Percentiles rank a stretch among this genome's conserved stretches.
Evolutionary conservation across 2,888 invertebrate species (phyloP).

Genomic region (Ganaspis brasiliensis): DNA sequence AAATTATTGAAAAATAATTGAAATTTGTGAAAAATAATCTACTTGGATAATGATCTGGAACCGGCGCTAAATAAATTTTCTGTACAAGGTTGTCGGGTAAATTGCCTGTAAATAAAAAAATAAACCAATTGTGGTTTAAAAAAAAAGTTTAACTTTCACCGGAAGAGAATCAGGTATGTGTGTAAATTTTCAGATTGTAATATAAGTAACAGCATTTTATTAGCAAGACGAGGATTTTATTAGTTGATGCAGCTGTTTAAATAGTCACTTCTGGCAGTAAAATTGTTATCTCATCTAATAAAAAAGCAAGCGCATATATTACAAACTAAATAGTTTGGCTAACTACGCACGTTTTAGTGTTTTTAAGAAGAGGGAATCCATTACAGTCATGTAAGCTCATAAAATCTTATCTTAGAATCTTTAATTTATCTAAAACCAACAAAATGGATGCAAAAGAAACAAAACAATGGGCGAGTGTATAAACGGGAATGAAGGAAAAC

Average conservation of each 20-base stretch:
- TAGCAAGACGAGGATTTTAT: neutral
- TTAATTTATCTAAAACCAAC: conserved; percentile 9
- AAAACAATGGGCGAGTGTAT: neutral
- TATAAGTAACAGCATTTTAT: conserved; percentile 1
- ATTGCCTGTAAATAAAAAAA: too few relatives aligned
- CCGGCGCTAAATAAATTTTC: too few relatives aligned
- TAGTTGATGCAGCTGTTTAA: neutral
- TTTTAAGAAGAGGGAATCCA: conserved; percentile 3
- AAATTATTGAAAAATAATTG: too few relatives aligned
- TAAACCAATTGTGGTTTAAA: too few relatives aligned
- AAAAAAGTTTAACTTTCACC: neutral
- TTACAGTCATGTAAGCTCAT: neutral
- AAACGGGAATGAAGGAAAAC: conserved; percentile 47
- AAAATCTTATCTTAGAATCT: neutral
- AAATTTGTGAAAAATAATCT: too few relatives aligned
- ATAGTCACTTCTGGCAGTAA: conserved; percentile 16
- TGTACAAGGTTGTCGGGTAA: too few relatives aligned
- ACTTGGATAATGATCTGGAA: too few relatives aligned
- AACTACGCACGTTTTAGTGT: conserved; percentile 1
- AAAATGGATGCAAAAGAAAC: conserved; percentile 19
- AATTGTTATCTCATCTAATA: conserved; percentile 9
- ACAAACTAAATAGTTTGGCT: neutral
- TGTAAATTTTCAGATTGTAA: neutral
- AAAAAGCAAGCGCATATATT: neutral
- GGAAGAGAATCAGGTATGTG: neutral